Evolutionary conservation across 2,888 invertebrate genomes (phyloP), one percentile per base, ranked within the genome.

Genomic region (Autographa pulchrina): DNA sequence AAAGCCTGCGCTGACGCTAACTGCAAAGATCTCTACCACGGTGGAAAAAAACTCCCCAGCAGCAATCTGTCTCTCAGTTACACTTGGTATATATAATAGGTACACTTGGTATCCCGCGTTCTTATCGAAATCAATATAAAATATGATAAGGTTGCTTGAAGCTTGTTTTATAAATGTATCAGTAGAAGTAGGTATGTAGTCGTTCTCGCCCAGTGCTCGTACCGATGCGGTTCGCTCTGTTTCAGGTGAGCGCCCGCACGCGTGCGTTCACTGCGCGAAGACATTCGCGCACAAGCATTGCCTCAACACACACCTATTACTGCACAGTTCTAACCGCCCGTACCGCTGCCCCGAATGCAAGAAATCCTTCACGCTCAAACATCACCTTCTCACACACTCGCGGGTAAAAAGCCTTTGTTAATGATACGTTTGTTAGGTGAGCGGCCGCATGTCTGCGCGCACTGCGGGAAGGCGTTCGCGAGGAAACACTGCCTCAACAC

Each of bases 401-500:
- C 96, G 97, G 88, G 97, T 97, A 97, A 97, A 89, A 41, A 14
- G 7, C 68, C 4, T 59, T 32, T 71, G 97, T 81, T 71, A 66
- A 32, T 35, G 20, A 20, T 61, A 25, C 31, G 38, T 79, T 79
- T 62, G 67, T 32, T 86, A 97, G 97, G 98, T 75, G 97, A 98
- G 88, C 94, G 98, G 74, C 98, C 98, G 2, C 98, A 98, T 85
- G 97, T 97, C 35, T 98, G 98, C 90, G 96, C 97, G 64, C 98
- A 98, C 87, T 98, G 98, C 88, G 98, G 98, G 74, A 98, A 98
- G 88, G 97, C 97, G 84, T 98, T 98, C 88, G 98, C 98, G 68
- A 97, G 98, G 91, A 98, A 98, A 92, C 98, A 98, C 89, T 98
- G 98, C 92, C 96, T 98, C 78, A 98, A 98, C 90, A 98, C 98